Percentiles rank a stretch among this genome's conserved stretches.
These are phyloP conservation scores for Bradynema listronoti DNA, from an alignment of 1,140 invertebrate genomes.

Conservation along the genomic window DNA sequence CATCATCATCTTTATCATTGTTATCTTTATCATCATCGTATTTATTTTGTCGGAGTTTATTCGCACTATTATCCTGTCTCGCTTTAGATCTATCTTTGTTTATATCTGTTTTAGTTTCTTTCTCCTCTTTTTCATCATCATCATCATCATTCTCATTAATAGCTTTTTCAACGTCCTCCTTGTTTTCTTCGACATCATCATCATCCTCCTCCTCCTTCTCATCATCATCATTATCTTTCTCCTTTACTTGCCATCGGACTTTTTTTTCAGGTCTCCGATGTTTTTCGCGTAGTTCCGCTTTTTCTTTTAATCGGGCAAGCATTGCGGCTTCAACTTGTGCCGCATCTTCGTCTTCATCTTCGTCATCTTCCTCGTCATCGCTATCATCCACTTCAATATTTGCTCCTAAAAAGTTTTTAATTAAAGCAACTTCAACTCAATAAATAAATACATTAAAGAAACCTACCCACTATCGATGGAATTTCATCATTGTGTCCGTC, in stretches of 20 bases:
- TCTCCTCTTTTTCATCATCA: conserved; percentile 36
- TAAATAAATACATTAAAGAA: no score
- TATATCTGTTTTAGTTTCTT: conserved; percentile 65
- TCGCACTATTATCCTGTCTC: no score
- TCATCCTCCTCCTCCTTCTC: conserved; percentile 28
- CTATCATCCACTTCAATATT: conserved; percentile 23
- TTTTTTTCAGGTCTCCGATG: no score
- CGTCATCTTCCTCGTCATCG: conserved; percentile 24
- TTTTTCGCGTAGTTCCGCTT: background rate
- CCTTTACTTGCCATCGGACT: conserved; percentile 3
- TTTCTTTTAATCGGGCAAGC: background rate
- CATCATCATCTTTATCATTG: no score
- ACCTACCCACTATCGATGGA: background rate
- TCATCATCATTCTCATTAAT: no score
- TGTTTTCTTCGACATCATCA: conserved; percentile 24
- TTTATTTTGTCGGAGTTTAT: no score
- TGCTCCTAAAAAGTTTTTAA: no score
- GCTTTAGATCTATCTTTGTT: no score
- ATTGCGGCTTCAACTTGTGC: conserved; percentile 2
- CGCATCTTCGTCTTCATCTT: conserved; percentile 17
- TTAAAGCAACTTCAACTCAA: no score
- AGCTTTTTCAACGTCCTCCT: conserved; percentile 12
- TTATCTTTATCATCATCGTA: conserved; percentile 61
- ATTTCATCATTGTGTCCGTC: no score
- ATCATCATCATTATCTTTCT: conserved; percentile 29